Base-by-base conservation (phyloP, 1,140 invertebrate genomes). In the Eupeodes corollae region DNA sequence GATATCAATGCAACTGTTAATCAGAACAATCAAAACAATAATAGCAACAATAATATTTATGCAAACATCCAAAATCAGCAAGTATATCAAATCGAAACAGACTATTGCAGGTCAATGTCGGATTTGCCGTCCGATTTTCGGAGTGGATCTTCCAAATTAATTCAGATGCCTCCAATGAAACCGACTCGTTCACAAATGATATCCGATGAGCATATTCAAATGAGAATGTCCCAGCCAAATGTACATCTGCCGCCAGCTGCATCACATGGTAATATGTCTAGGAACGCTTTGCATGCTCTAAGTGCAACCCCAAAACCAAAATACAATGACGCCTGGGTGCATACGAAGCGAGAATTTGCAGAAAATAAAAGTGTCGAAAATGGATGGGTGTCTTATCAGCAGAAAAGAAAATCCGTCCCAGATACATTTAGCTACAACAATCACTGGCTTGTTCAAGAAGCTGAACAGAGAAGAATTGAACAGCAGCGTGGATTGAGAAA, bases 371-470 rank as follows among this genome's bases (percentile, higher is more conserved):
- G 3, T 5, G 31, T 58, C 35, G 42, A 46, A 16, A 66, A 57
- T 43, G 59, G 64, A 15, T 64, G 57, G 60, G 40, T 89, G 81
- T 83, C 76, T 35, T 56, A 58, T 31, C 78, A 80, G 56, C 75
- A 80, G 33, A 77, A 81, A 55, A 70, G 77, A 42, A 82, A 82
- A 52, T 77, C 76, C 38, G 79, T 83, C 52, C 74, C 76, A 6
- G 73, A 79, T 44, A 59, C 59, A 46, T 49, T 48, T 41, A 56
- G 52, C 12, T 79, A 79, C 55, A 85, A 83, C 63, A 85, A 91
- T 57, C 88, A 92, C 60, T 91, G 88, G 88, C 73, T 91, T 6
- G 81, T 90, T 60, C 75, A 95, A 80, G 91, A 97, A 69, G 91
- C 91, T 1, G 92, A 96, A 64, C 83, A 91, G 54, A 74, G 91